phyloP scores from a whole-genome alignment of 2,888 invertebrate species.

The Lasioglossum figueresi region DNA sequence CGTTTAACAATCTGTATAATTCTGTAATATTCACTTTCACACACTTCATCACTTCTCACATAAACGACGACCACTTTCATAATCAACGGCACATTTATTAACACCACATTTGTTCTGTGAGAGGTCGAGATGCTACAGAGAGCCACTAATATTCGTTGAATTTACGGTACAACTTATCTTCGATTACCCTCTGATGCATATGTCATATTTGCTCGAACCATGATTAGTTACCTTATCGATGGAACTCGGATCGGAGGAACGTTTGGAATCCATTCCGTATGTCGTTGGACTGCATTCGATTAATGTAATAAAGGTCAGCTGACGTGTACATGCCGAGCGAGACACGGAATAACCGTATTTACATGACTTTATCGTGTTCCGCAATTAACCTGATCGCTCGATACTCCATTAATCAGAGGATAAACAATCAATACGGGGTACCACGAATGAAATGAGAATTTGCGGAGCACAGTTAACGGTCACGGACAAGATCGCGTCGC shows the following conservation, averaged over 20 bases:
- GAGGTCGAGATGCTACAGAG: too few species aligned
- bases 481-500: neutral
- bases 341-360: conserved; percentile 3
- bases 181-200: too few species aligned
- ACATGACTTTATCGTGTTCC: neutral
- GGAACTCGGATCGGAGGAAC: neutral
- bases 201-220: neutral
- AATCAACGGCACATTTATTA: too few species aligned
- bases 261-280: neutral
- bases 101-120: too few species aligned
- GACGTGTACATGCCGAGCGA: neutral
- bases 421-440: neutral
- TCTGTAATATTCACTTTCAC: too few species aligned
- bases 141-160: neutral
- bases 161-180: neutral
- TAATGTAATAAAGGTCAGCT: neutral
- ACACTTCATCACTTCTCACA: too few species aligned
- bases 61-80: too few species aligned
- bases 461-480: neutral
- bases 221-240: conserved; percentile 4
- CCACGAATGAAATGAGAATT: conserved; percentile 4
- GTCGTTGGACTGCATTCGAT: neutral
- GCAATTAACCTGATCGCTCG: neutral
- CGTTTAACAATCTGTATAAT: too few species aligned
- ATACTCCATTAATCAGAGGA: neutral